Base-by-base conservation (phyloP, 2,888 invertebrate genomes). In the Lasioglossum figueresi region DNA sequence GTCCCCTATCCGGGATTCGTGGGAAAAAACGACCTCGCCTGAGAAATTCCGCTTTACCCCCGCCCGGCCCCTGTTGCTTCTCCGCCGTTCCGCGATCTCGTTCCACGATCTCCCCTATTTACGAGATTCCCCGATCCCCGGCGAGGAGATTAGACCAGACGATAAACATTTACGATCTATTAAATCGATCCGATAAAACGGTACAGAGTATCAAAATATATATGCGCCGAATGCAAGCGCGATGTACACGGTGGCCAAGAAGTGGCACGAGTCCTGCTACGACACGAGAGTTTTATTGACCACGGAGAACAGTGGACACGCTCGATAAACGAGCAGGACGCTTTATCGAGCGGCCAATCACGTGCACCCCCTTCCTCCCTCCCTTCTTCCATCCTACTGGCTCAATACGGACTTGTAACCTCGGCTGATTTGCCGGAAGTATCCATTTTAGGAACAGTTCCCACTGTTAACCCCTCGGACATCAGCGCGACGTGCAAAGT, bases 81-180 rank as follows among this genome's bases (percentile, higher is more conserved):
- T 19, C 68, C 66, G 31, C 2, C 34, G 34, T 79, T 45, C 52
- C 19, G 59, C 68, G 80, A 79, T 82, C 84, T 78, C 74, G 70
- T 70, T 52, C 48, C 37, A 31, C 78, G 79, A 82, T 82, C 82
- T 82, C 82, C 48, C 52, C 75, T 84, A 82, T 84, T 84, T 84
- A 82, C 84, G 76, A 84, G 84, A 82, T 74, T 74, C 81, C 34
- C 27, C 80, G 66, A 80, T 76, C 52, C 59, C 63, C 79, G 48
- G 63, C 79, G 31, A 31, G 56, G 68, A 83, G 79, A 82, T 82
- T 79, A 76, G 78, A 66, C 63, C 63, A 45, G 72, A 72, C 66
- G 84, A 84, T 82, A 84, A 84, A 85, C 79, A n/a, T 85, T 85
- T 85, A 85, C 84, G 84, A 85, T 85, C 82, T 82, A 83, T 85